Evolutionary conservation across 2,113 vertebrate genomes (phyloP).

Genomic region (Ginglymostoma cirratum): DNA sequence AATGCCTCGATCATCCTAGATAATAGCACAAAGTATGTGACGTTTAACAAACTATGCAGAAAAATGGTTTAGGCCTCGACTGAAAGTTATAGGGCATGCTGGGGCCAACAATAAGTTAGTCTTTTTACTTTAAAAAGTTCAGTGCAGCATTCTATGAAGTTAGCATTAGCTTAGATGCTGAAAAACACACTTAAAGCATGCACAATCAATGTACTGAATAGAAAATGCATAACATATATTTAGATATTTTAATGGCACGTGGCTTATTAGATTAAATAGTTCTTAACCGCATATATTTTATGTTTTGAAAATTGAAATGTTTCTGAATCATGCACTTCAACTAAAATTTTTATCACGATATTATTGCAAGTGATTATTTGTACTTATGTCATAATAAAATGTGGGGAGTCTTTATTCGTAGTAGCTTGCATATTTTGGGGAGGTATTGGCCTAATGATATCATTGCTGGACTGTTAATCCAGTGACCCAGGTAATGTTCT

Average conservation of each 20-base stretch:
- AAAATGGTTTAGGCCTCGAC: not conserved
- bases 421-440: too few relatives aligned
- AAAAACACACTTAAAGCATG: not conserved
- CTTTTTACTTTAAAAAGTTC: too few relatives aligned
- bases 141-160: not conserved
- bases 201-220: not conserved
- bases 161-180: not conserved
- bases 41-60: not conserved
- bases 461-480: too few relatives aligned
- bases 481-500: too few relatives aligned
- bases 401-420: not conserved
- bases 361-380: not conserved
- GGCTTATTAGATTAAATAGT: not conserved
- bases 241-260: not conserved
- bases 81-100: not conserved
- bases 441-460: too few relatives aligned
- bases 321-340: not conserved
- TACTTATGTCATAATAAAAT: not conserved
- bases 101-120: not conserved
- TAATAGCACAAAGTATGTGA: not conserved
- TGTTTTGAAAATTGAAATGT: not conserved
- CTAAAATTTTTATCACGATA: not conserved
- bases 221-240: not conserved
- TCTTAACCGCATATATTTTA: not conserved
- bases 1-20: too few relatives aligned